Percentiles rank a stretch among this genome's conserved stretches.
These are phyloP conservation scores for Columba janthina DNA, from an alignment of 2,113 vertebrate species.

Conservation along the genomic window DNA sequence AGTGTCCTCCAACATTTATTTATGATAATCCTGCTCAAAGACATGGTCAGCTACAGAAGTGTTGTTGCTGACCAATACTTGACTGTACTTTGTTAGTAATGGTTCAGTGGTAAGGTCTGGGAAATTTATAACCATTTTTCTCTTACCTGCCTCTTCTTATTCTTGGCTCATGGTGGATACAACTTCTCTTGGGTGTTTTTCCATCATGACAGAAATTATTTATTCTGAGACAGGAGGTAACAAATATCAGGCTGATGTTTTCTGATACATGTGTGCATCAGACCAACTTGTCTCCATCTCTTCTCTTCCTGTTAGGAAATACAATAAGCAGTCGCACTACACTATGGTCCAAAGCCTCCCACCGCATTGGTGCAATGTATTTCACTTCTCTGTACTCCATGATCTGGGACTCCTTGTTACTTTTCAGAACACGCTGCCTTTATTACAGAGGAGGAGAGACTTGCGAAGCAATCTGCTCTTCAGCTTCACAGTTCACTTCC, in stretches of 20 bases:
- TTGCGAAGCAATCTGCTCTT: neutral
- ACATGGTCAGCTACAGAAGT: neutral
- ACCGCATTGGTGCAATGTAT: neutral
- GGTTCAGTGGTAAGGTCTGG: neutral
- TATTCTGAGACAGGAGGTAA: neutral
- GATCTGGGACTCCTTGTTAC: neutral
- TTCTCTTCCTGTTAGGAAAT: neutral
- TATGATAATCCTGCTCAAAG: neutral
- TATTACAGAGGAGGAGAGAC: neutral
- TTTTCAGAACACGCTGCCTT: neutral
- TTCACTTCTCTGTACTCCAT: neutral
- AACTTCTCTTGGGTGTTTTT: neutral
- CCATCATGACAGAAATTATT: neutral
- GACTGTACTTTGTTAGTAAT: neutral
- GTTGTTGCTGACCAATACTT: neutral
- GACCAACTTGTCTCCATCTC: accelerated
- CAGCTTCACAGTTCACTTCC: neutral
- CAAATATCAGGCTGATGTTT: neutral
- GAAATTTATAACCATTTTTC: neutral
- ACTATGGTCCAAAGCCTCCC: neutral
- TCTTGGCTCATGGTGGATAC: neutral
- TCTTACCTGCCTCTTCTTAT: neutral
- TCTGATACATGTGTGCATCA: neutral
- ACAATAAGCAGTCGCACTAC: neutral
- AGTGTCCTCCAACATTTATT: neutral